Conservation (phyloP, 30 jellyfish, hydroid and myxozoan genomes). For the Aurelia sp. region DNA sequence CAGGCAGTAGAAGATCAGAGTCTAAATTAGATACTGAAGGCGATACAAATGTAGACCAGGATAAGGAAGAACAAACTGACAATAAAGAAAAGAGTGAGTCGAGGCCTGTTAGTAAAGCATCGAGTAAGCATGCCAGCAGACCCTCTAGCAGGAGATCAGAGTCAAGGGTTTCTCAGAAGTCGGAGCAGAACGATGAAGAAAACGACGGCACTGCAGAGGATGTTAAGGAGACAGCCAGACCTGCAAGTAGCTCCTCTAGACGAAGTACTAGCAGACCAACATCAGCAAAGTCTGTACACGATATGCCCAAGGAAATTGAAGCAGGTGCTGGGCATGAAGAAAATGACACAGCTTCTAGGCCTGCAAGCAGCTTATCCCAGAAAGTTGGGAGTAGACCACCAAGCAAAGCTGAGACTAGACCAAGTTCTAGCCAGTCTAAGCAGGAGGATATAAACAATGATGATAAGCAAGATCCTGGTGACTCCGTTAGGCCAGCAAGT, state of each 20-base stretch:
- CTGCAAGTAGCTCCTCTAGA: background rate
- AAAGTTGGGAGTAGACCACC: too few species aligned
- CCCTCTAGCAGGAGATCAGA: background rate
- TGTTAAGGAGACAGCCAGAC: background rate
- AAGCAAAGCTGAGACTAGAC: too few species aligned
- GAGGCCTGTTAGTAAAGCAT: background rate
- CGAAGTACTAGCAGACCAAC: background rate
- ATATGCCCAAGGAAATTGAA: background rate
- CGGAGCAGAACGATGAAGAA: background rate
- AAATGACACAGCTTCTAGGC: background rate
- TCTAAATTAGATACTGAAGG: too few species aligned
- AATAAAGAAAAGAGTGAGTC: background rate
- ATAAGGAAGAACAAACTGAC: background rate
- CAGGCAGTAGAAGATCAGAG: too few species aligned
- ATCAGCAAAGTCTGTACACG: background rate
- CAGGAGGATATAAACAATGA: too few species aligned
- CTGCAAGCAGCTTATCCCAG: too few species aligned
- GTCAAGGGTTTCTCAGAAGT: background rate
- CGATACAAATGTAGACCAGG: background rate
- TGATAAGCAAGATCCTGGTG: background rate
- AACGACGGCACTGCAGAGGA: background rate
- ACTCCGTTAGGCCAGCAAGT: slow-evolving; percentile 11
- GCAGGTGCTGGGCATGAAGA: slow-evolving; percentile 13
- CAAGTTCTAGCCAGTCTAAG: too few species aligned
- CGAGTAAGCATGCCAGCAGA: background rate